phyloP scores from a whole-genome alignment of 2,113 vertebrate species.

The Oenanthe melanoleuca region DNA sequence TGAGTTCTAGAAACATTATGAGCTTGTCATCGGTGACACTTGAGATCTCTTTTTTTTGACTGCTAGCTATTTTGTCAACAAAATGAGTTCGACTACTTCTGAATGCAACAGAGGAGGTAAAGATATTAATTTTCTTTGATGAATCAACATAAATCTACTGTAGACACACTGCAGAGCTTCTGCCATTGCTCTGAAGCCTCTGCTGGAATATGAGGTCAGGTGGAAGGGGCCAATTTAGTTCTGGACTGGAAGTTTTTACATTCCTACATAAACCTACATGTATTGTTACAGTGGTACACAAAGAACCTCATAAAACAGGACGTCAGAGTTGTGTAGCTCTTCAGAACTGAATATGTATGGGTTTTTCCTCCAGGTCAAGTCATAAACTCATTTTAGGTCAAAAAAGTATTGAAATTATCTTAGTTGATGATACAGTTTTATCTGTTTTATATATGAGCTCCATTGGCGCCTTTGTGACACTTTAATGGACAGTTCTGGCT shows the following conservation, averaged over 20 bases:
- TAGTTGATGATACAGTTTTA: background rate
- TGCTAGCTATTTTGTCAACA: background rate
- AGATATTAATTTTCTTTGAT: background rate
- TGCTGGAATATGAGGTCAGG: background rate
- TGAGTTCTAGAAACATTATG: background rate
- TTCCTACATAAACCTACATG: background rate
- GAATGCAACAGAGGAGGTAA: background rate
- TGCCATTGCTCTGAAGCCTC: background rate
- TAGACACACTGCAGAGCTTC: background rate
- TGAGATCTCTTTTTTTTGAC: background rate
- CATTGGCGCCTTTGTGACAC: background rate
- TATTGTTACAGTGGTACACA: background rate
- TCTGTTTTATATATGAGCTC: background rate
- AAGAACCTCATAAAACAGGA: background rate
- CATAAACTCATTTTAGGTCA: background rate
- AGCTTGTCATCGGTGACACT: rapidly evolving
- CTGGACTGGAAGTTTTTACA: background rate
- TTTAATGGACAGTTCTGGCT: background rate
- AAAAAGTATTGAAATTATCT: background rate
- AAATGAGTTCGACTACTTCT: background rate
- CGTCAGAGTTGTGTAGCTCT: background rate
- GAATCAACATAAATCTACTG: background rate
- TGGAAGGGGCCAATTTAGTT: background rate
- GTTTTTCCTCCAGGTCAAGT: background rate
- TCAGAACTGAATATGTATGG: background rate